Percentiles rank a stretch among this genome's conserved stretches.
These are phyloP conservation scores for Acropternis orthonyx DNA, from an alignment of 2,797 vertebrate genomes.

Conservation along the genomic window DNA sequence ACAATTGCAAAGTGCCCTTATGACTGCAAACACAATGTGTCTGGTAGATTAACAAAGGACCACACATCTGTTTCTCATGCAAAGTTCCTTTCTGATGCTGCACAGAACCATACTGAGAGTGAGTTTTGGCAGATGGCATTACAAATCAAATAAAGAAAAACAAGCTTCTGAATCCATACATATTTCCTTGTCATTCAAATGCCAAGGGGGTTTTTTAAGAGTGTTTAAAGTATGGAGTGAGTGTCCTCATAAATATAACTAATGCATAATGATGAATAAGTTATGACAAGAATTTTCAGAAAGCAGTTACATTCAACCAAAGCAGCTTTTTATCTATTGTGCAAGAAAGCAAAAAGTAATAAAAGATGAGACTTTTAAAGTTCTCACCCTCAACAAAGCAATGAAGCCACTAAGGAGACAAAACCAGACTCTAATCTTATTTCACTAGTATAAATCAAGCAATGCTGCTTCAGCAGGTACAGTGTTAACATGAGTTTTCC, in stretches of 20 bases:
- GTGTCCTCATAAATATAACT: slow-evolving; percentile 56
- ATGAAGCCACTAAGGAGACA: neutral
- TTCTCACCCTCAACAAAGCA: neutral
- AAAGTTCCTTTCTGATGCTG: slow-evolving; percentile 45
- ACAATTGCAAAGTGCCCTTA: slow-evolving; percentile 44
- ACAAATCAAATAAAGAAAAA: slow-evolving; percentile 74
- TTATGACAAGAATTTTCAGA: slow-evolving; percentile 30
- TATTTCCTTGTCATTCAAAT: slow-evolving; percentile 63
- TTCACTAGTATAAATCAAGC: neutral
- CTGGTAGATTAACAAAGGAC: slow-evolving; percentile 60
- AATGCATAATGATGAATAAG: slow-evolving; percentile 48
- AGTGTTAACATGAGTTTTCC: neutral
- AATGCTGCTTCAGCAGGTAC: neutral
- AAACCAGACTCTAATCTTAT: neutral
- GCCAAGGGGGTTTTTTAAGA: slow-evolving; percentile 33
- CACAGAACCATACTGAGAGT: slow-evolving; percentile 48
- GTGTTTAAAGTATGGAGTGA: slow-evolving; percentile 51
- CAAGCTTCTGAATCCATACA: slow-evolving; percentile 51
- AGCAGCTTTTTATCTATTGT: slow-evolving; percentile 9
- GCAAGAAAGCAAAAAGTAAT: slow-evolving; percentile 17
- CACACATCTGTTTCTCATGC: slow-evolving; percentile 46
- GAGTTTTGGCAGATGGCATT: slow-evolving; percentile 71
- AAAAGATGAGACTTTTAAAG: neutral
- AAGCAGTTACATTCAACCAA: neutral
- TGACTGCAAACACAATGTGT: slow-evolving; percentile 58